These are phyloP conservation scores for Dascyllus trimaculatus DNA, from an alignment of 2,113 vertebrate species.

Conservation along the genomic window DNA sequence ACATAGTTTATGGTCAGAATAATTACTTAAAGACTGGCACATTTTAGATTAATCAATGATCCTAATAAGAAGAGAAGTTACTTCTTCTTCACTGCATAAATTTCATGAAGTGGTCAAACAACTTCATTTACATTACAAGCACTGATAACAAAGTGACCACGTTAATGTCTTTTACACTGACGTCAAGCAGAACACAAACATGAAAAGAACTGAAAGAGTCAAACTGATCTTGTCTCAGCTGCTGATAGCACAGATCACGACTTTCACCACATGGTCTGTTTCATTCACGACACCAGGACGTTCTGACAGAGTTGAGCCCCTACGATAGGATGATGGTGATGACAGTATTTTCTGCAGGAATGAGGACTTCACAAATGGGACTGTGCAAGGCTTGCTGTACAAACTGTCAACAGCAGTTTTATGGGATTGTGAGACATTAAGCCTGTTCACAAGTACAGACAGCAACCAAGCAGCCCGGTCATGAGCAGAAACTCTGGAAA, in stretches of 20 bases:
- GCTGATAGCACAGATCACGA: no score
- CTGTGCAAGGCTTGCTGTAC: neutral
- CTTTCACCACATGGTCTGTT: neutral
- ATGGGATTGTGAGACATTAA: neutral
- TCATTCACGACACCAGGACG: neutral
- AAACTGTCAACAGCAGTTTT: neutral
- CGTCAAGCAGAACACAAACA: no score
- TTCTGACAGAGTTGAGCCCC: conserved; percentile 1
- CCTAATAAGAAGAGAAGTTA: no score
- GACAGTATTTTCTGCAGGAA: neutral
- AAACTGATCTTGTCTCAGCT: no score
- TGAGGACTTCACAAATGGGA: conserved; percentile 1
- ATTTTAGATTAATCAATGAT: neutral
- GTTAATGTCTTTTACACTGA: no score
- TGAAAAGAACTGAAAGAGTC: no score
- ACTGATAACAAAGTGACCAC: no score
- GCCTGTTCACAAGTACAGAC: neutral
- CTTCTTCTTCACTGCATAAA: neutral
- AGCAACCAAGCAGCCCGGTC: neutral
- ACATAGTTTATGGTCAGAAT: neutral
- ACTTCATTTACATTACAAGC: no score
- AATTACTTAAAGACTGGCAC: neutral
- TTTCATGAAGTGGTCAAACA: no score
- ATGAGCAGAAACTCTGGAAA: neutral
- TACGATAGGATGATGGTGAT: neutral